A percentile compares a stretch with the other conserved stretches of the same genome.
These are phyloP conservation scores for Phacellophora camtschatica DNA, from an alignment of 30 jellyfish, hydroid and myxozoan genomes.

Conservation along the genomic window DNA sequence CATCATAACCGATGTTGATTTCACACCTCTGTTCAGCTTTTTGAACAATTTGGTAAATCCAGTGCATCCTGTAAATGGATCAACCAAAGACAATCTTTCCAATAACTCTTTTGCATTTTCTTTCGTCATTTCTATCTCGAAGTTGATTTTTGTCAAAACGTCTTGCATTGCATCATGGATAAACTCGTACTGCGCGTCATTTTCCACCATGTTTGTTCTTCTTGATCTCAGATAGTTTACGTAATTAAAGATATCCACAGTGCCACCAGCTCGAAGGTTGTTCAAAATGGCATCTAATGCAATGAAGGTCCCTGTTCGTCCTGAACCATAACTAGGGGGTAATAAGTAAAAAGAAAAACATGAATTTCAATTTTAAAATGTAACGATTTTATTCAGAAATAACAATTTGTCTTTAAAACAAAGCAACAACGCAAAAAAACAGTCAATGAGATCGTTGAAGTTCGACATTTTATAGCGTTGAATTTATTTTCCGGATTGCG, in stretches of 20 bases:
- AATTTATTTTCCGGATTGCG: too few species aligned
- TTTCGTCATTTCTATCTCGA: constrained; percentile 36
- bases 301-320: constrained; percentile 80
- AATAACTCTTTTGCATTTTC: constrained; percentile 31
- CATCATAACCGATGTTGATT: constrained; percentile 8
- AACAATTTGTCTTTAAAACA: too few species aligned
- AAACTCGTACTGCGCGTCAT: constrained; percentile 72
- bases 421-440: too few species aligned
- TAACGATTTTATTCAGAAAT: too few species aligned
- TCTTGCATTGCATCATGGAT: constrained; percentile 67
- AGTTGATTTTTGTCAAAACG: constrained; percentile 19
- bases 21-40: constrained; percentile 23
- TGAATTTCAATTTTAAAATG: too few species aligned
- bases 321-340: constrained; percentile 85
- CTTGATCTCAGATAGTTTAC: constrained; percentile 71
- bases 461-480: too few species aligned
- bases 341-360: too few species aligned
- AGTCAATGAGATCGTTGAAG: too few species aligned
- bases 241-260: constrained; percentile 74
- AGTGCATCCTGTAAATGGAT: constrained; percentile 59
- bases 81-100: constrained; percentile 30
- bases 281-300: constrained; percentile 77
- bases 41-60: constrained; percentile 68
- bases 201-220: constrained; percentile 58
- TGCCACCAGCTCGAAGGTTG: constrained; percentile 24